A percentile compares a stretch with the other conserved stretches of the same genome.
Conservation (phyloP, 2,113 vertebrate species). For the Oriolus oriolus region DNA sequence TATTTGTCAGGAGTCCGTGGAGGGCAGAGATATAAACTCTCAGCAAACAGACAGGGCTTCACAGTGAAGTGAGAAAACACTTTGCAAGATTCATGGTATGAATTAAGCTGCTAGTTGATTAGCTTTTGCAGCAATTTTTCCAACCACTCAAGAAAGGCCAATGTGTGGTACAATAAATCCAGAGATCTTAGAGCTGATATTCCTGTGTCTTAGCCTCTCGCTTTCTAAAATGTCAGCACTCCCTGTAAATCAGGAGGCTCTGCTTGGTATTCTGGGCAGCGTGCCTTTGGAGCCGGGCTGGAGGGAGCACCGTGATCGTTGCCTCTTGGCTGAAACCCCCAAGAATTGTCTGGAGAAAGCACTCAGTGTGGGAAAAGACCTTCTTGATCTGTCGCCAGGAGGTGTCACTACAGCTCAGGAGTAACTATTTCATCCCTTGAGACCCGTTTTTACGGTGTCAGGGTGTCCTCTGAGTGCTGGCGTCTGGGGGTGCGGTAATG, state of each 20-base stretch:
- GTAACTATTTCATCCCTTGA: neutral
- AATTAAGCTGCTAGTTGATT: slow-evolving; percentile 24
- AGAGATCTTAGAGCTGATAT: neutral
- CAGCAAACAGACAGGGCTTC: neutral
- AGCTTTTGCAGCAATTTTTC: slow-evolving; percentile 16
- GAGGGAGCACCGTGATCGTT: neutral
- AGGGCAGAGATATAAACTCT: neutral
- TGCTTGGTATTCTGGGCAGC: neutral
- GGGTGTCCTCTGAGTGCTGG: neutral
- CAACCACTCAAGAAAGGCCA: neutral
- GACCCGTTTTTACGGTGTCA: neutral
- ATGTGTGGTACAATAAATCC: neutral
- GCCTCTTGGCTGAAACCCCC: neutral
- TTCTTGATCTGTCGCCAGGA: slow-evolving; percentile 64
- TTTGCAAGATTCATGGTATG: slow-evolving; percentile 25
- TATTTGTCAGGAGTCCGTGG: neutral
- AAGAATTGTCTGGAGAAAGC: neutral
- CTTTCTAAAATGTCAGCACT: neutral
- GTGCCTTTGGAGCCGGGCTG: neutral
- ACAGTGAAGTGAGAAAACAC: neutral
- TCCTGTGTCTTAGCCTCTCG: neutral
- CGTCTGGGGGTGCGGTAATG: neutral
- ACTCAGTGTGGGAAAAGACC: neutral
- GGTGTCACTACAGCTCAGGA: slow-evolving; percentile 72
- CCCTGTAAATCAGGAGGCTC: neutral